phyloP scores from a whole-genome alignment of 2,888 invertebrate genomes.

The Lasioglossum morio region DNA sequence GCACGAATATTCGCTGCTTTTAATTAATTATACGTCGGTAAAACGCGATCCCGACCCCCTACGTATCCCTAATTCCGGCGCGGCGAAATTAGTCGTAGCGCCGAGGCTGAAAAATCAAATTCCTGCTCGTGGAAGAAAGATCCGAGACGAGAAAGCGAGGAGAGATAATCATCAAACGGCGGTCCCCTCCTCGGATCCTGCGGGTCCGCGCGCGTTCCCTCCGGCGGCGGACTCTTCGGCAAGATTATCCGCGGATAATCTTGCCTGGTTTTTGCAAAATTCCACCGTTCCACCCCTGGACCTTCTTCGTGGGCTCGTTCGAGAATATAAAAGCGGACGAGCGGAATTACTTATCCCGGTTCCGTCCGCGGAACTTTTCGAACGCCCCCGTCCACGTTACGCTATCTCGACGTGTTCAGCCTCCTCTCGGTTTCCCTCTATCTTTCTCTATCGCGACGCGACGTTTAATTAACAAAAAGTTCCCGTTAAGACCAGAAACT shows the following conservation, averaged over 20 bases:
- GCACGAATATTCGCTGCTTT: slow-evolving; percentile 22
- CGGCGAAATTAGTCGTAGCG: not conserved
- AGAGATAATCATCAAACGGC: slow-evolving; percentile 27
- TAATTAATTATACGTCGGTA: slow-evolving; percentile 41
- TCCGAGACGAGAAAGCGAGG: not conserved
- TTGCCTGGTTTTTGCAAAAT: slow-evolving; percentile 19
- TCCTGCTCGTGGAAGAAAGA: not conserved
- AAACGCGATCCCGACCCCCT: not conserved
- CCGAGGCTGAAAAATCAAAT: slow-evolving; percentile 32
- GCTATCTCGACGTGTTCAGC: slow-evolving; percentile 7
- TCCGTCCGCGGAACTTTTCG: slow-evolving; percentile 33
- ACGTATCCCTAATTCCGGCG: not conserved
- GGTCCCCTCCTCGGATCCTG: not conserved
- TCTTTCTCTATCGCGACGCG: not conserved
- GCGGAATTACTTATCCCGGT: slow-evolving; percentile 23
- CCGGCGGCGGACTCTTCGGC: not conserved
- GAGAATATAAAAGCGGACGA: slow-evolving; percentile 25
- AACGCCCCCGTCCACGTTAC: slow-evolving; percentile 15
- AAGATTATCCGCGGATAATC: slow-evolving; percentile 42
- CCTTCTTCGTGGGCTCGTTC: not conserved
- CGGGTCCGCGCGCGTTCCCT: not conserved
- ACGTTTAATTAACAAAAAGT: slow-evolving; percentile 66
- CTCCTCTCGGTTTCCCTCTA: not conserved
- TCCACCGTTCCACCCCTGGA: not conserved
- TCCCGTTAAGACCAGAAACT: slow-evolving; percentile 44